These are phyloP conservation scores for Caenorhabditis imperialis DNA, from an alignment of 2,888 invertebrate species.

Conservation along the genomic window DNA sequence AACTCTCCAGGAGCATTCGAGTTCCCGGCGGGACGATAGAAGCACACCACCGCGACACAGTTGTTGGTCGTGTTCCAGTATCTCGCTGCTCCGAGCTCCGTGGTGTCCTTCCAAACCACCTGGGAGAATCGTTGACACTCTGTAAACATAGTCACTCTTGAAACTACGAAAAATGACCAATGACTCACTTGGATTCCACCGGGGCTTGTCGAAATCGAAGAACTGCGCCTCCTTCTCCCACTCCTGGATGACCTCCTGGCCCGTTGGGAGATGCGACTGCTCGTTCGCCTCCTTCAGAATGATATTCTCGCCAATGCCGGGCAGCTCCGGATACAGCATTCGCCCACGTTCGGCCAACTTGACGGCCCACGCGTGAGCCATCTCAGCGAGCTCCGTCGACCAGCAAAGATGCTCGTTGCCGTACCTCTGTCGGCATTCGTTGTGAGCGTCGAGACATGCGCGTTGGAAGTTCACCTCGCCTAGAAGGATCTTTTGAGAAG, in stretches of 20 bases:
- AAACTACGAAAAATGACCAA: background rate
- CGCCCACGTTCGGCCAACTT: constrained; percentile 76
- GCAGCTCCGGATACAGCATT: constrained; percentile 76
- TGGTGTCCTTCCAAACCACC: constrained; percentile 76
- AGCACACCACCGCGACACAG: constrained; percentile 76
- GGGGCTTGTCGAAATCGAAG: constrained; percentile 75
- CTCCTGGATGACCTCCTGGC: constrained; percentile 71
- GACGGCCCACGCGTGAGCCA: constrained; percentile 77
- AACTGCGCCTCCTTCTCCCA: constrained; percentile 75
- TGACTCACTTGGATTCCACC: constrained; percentile 73
- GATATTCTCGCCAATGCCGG: constrained; percentile 78
- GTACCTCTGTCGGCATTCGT: constrained; percentile 64
- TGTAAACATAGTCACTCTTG: constrained; percentile 57
- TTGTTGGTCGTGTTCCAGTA: constrained; percentile 76
- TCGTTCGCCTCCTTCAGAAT: constrained; percentile 65
- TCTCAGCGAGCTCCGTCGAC: constrained; percentile 76
- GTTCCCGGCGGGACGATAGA: constrained; percentile 77
- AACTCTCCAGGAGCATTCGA: constrained; percentile 77
- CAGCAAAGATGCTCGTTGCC: constrained; percentile 71
- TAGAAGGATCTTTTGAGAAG: constrained; percentile 40
- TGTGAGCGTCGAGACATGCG: constrained; percentile 77
- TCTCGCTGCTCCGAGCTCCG: constrained; percentile 64
- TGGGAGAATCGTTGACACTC: constrained; percentile 77
- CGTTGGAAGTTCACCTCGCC: constrained; percentile 78
- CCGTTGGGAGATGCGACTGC: constrained; percentile 76